phyloP scores from a whole-genome alignment of 37 sponge, comb jelly and placozoan genomes.

The Chondrosia reniformis region DNA sequence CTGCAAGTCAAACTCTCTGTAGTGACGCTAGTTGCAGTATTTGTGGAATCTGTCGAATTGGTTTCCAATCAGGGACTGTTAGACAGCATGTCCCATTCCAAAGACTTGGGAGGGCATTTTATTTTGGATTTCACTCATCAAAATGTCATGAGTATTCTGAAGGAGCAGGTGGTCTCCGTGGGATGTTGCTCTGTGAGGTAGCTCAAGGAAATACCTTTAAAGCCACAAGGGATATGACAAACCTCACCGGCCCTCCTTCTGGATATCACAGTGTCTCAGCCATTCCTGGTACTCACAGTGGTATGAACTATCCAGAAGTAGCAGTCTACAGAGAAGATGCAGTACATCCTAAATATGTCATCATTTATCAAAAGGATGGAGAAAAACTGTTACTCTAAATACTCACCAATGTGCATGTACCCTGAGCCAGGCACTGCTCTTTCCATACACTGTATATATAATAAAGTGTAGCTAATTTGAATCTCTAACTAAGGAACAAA shows the following conservation, averaged over 20 bases:
- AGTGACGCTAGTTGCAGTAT: constrained; percentile 19
- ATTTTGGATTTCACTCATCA: constrained; percentile 74
- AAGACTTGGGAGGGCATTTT: constrained; percentile 67
- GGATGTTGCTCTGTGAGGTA: not conserved
- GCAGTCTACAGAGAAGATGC: constrained; percentile 38
- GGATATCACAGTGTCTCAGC: constrained; percentile 56
- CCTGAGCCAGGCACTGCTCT: too few species aligned
- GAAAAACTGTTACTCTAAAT: constrained; percentile 6
- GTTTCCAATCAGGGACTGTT: constrained; percentile 3
- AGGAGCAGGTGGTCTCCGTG: constrained; percentile 30
- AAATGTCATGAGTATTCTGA: constrained; percentile 83
- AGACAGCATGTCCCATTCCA: constrained; percentile 52
- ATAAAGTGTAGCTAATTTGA: too few species aligned
- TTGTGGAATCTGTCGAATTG: constrained; percentile 36
- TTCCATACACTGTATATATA: too few species aligned
- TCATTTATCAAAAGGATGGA: constrained; percentile 52
- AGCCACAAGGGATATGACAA: constrained; percentile 1
- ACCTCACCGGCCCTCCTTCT: constrained; percentile 22
- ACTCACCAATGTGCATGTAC: too few species aligned
- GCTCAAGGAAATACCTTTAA: not conserved
- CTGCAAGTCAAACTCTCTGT: not conserved
- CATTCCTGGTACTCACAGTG: not conserved
- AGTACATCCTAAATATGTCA: constrained; percentile 42
- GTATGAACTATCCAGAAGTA: constrained; percentile 58
- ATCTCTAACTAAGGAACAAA: too few species aligned